These are phyloP conservation scores for Cataglyphis hispanica DNA, from an alignment of 1,140 invertebrate species.

Conservation along the genomic window DNA sequence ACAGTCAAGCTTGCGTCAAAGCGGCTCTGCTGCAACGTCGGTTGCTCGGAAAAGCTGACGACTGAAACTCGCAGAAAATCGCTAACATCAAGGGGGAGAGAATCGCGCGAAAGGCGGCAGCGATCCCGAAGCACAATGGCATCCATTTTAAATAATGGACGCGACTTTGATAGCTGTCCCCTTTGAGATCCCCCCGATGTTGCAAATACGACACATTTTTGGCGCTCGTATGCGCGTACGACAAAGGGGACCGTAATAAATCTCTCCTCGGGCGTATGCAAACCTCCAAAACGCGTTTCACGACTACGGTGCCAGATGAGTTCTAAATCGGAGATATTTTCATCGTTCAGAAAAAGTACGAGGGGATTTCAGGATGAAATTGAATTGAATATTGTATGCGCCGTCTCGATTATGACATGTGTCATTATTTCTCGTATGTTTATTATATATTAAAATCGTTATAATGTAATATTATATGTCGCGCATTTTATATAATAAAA, in stretches of 20 bases:
- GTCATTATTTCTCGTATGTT: slow-evolving; percentile 9
- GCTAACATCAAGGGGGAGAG: slow-evolving; percentile 1
- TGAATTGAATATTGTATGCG: neutral
- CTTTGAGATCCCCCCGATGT: slow-evolving; percentile 37
- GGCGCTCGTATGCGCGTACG: neutral
- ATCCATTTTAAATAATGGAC: slow-evolving; percentile 67
- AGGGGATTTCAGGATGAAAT: slow-evolving; percentile 5
- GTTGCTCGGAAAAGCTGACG: slow-evolving; percentile 15
- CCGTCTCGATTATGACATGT: neutral
- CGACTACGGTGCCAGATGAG: neutral
- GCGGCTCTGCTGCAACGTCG: neutral
- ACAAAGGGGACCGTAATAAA: slow-evolving; percentile 64
- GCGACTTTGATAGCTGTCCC: slow-evolving; percentile 58
- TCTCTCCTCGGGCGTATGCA: slow-evolving; percentile 30
- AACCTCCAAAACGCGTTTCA: slow-evolving; percentile 16
- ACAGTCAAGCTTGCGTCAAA: slow-evolving; percentile 50
- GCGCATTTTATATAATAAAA: neutral
- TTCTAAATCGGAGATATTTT: slow-evolving; percentile 39
- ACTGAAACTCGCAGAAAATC: slow-evolving; percentile 53
- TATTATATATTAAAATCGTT: slow-evolving; percentile 9
- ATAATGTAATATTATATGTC: neutral
- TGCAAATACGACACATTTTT: slow-evolving; percentile 33
- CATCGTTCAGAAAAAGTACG: neutral
- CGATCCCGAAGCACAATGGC: slow-evolving; percentile 10
- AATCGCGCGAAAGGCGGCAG: neutral